Evolutionary conservation across 2,113 vertebrate genomes (phyloP), one percentile per base, ranked within the genome.

Genomic region (Oreochromis tanganicae): DNA sequence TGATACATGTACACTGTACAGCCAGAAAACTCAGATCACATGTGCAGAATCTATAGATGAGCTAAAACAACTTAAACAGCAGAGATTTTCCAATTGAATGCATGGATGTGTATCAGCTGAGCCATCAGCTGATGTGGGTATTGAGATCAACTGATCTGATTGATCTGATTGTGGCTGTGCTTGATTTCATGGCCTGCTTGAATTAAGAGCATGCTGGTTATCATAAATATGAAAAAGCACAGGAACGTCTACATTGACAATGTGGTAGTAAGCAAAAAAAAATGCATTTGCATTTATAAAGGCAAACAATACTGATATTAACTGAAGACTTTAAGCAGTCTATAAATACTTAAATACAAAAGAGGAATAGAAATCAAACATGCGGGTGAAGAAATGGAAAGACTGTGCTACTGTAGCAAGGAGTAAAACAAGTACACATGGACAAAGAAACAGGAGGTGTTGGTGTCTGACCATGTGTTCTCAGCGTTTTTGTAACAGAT

Each of bases 401-500:
- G 24, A 50, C 21, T 2, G 14, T 27, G 19, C 12, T 38, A 17
- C n/a, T 57, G 52, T 55, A 81, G 9, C 12, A 41, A 56, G 34
- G 17, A 41, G 21, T 32, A 4, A 59, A 82, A 61, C 19, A 4
- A 36, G 19, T 80, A 55, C 50, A 24, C 27, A 21, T 14, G 19
- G 19, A 54, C 32, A 54, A 80, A 55, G 32, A 80, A 80, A 56
- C 81, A 29, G 82, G 34, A 78, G 32, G 46, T n/a, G 57, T 19
- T 14, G n/a, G n/a, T 61, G 81, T 82, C 6, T 29, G 46, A 81
- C 46, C 91, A 87, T 68, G 24, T 91, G 83, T 88, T 82, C 57
- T 19, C 61, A 50, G 84, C 59, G 56, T 87, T 32, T 73, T 48
- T 61, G 82, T 63, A 90, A 83, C 85, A 91, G 87, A 91, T 88